Percentiles rank a stretch among this genome's conserved stretches.
Evolutionary conservation across 2,888 invertebrate genomes (phyloP).

Genomic region (Parnassius smintheus): DNA sequence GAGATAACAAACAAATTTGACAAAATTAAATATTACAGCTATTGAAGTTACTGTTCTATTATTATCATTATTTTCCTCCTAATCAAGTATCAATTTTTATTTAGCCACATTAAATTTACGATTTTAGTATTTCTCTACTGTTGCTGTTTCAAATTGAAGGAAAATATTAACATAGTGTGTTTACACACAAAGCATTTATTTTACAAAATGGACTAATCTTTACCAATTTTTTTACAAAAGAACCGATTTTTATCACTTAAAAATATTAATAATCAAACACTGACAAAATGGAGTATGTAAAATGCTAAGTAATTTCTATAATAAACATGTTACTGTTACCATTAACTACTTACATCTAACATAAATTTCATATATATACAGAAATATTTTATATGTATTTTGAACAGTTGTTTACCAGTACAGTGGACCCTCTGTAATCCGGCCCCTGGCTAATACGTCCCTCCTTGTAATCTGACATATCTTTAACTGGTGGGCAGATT

Average conservation of each 20-base stretch:
- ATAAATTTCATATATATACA: slow-evolving; percentile 72
- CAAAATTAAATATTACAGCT: slow-evolving; percentile 8
- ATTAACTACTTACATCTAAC: slow-evolving; percentile 74
- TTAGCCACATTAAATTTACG: not conserved
- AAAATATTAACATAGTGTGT: not conserved
- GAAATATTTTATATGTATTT: slow-evolving; percentile 49
- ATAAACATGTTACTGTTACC: slow-evolving; percentile 40
- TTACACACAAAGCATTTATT: not conserved
- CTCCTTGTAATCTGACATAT: no score
- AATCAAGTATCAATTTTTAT: not conserved
- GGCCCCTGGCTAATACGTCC: no score
- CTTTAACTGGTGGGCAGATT: no score
- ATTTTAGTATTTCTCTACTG: not conserved
- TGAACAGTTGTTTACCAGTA: slow-evolving; percentile 30
- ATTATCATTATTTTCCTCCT: not conserved
- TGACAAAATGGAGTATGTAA: slow-evolving; percentile 36
- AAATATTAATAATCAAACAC: not conserved
- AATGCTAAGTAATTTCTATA: slow-evolving; percentile 40
- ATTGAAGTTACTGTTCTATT: not conserved
- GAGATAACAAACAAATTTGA: slow-evolving; percentile 8
- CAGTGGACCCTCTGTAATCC: no score
- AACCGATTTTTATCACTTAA: not conserved
- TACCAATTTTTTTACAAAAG: not conserved
- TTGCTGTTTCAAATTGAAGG: not conserved
- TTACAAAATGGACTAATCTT: not conserved